Percentiles rank a stretch among this genome's conserved stretches.
Conservation (phyloP, 2,113 vertebrate genomes). For the Microtus montanus region DNA sequence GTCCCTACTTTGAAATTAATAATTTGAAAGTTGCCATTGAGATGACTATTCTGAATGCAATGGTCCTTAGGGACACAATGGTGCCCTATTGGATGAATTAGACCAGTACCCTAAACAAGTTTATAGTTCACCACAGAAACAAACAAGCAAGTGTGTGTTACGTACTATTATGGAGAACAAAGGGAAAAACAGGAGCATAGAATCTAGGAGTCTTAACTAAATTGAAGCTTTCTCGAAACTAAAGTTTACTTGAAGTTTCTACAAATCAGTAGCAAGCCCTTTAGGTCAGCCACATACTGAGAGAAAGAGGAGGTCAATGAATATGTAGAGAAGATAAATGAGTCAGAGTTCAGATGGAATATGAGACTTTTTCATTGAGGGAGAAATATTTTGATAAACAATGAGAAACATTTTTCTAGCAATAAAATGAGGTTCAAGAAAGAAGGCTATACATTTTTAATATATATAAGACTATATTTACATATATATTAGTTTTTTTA, state of each 20-base stretch:
- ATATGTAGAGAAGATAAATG: background rate
- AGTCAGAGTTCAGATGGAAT: background rate
- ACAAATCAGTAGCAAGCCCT: background rate
- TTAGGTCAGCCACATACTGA: background rate
- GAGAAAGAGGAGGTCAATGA: background rate
- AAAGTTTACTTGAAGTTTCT: background rate
- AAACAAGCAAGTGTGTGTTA: background rate
- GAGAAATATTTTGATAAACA: background rate
- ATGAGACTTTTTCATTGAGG: background rate
- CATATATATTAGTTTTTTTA: background rate
- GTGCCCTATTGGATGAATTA: background rate
- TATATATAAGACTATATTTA: background rate
- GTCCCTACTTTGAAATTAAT: background rate
- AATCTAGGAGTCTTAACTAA: background rate
- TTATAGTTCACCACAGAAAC: background rate
- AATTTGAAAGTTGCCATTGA: background rate
- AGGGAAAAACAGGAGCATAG: background rate
- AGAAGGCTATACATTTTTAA: background rate
- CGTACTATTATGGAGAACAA: background rate
- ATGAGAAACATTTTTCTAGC: background rate
- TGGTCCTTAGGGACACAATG: background rate
- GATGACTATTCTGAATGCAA: background rate
- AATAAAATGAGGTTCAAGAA: background rate
- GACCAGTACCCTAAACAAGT: background rate
- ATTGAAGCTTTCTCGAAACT: background rate